These are phyloP conservation scores for Oxycera nigricornis DNA, from an alignment of 2,888 invertebrate genomes.

Conservation along the genomic window DNA sequence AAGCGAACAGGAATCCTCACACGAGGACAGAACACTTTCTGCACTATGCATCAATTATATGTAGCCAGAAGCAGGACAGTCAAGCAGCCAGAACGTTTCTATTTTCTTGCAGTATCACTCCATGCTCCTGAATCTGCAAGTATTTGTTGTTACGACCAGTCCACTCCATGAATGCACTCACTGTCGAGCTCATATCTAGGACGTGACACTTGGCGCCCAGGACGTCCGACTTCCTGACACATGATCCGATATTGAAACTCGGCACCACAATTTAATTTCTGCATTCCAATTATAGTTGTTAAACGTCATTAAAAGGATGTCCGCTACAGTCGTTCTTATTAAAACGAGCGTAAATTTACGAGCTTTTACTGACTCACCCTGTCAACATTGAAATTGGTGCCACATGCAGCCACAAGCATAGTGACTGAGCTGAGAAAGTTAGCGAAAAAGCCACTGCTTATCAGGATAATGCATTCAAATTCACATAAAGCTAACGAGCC, in stretches of 20 bases:
- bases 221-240: constrained; percentile 6
- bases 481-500: background rate
- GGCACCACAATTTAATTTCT: constrained; percentile 30
- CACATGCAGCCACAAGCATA: background rate
- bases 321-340: constrained; percentile 30
- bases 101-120: background rate
- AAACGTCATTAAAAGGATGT: constrained; percentile 36
- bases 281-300: constrained; percentile 35
- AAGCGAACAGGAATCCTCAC: background rate
- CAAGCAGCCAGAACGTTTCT: background rate
- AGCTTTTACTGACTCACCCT: background rate
- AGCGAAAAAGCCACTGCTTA: background rate
- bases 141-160: background rate
- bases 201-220: background rate
- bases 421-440: background rate
- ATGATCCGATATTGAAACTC: constrained; percentile 13
- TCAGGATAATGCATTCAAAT: constrained; percentile 11
- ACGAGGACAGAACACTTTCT: background rate
- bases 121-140: background rate
- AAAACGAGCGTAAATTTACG: constrained; percentile 5
- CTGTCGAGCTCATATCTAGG: constrained; percentile 14
- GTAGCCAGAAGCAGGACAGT: background rate
- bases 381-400: constrained; percentile 6
- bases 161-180: background rate
- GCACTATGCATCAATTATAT: background rate